phyloP scores from a whole-genome alignment of 2,797 vertebrate genomes.

The Phalloptychus januarius region DNA sequence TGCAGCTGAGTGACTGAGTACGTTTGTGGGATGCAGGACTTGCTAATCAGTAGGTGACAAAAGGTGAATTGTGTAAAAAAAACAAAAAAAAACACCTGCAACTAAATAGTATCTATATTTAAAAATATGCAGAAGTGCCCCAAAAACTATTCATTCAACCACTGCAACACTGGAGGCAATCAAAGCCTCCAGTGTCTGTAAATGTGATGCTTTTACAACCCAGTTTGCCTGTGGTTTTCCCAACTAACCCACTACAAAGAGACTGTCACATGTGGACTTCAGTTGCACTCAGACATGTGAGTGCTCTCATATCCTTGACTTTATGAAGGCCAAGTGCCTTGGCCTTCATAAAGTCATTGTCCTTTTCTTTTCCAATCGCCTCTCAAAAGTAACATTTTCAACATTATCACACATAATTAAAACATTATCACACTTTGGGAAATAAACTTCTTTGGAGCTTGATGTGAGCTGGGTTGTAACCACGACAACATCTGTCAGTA shows the following conservation, averaged over 20 bases:
- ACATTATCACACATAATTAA: too few species aligned
- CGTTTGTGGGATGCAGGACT: too few species aligned
- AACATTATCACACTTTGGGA: not conserved
- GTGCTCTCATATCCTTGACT: constrained; percentile 8
- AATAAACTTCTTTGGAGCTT: not conserved
- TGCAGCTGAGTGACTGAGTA: constrained; percentile 1
- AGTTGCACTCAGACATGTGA: constrained; percentile 36
- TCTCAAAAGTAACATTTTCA: not conserved
- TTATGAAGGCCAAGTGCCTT: too few species aligned
- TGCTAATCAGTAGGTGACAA: not conserved
- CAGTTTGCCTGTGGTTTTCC: constrained; percentile 45
- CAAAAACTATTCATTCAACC: not conserved
- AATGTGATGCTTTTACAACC: constrained; percentile 42
- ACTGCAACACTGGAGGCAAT: constrained; percentile 28
- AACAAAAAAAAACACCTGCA: not conserved
- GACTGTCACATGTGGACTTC: constrained; percentile 33
- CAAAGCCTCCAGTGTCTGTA: constrained; percentile 22
- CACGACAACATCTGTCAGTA: not conserved
- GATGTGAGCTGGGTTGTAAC: not conserved
- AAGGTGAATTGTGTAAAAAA: not conserved
- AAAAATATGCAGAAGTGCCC: constrained; percentile 18
- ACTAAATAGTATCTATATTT: constrained; percentile 16
- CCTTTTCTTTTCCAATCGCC: not conserved
- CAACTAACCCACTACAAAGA: constrained; percentile 48
- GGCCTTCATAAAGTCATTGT: constrained; percentile 2